Evolutionary conservation across 2,797 vertebrate genomes (phyloP).

Genomic region (Typhlichthys subterraneus): DNA sequence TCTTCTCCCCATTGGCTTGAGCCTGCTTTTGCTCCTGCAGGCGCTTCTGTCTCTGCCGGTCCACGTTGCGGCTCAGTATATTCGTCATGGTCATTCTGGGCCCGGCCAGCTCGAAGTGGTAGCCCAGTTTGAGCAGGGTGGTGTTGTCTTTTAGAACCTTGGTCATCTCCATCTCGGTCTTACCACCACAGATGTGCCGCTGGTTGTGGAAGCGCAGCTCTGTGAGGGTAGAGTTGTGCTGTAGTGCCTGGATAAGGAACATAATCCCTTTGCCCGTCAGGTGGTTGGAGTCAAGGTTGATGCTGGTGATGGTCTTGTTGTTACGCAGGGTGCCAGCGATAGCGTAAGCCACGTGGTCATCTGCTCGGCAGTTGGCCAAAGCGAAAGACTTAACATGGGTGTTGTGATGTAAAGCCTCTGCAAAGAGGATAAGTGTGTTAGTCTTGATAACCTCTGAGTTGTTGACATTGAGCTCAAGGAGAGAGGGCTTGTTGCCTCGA

Average conservation of each 20-base stretch:
- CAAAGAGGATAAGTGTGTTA: constrained; percentile 91
- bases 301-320: constrained; percentile 89
- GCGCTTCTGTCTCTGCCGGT: constrained; percentile 91
- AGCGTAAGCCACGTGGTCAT: constrained; percentile 94
- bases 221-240: constrained; percentile 87
- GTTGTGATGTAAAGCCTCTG: constrained; percentile 89
- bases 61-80: constrained; percentile 97
- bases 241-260: constrained; percentile 89
- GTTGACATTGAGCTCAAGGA: constrained; percentile 91
- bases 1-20: constrained; percentile 85
- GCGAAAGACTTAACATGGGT: constrained; percentile 86
- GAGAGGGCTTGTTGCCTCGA: constrained; percentile 82
- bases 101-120: constrained; percentile 95
- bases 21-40: constrained; percentile 92
- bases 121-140: constrained; percentile 93
- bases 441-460: constrained; percentile 95
- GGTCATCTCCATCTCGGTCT: constrained; percentile 98
- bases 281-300: constrained; percentile 97
- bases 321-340: constrained; percentile 86
- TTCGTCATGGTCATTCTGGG: constrained; percentile 97
- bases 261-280: constrained; percentile 94
- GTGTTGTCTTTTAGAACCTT: constrained; percentile 94
- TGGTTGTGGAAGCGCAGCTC: constrained; percentile 99
- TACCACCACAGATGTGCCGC: constrained; percentile 95
- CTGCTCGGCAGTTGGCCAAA: constrained; percentile 92